Percentiles rank a stretch among this genome's conserved stretches.
Evolutionary conservation across 2,888 invertebrate species (phyloP).

Genomic region (Chrysolina haemoptera): DNA sequence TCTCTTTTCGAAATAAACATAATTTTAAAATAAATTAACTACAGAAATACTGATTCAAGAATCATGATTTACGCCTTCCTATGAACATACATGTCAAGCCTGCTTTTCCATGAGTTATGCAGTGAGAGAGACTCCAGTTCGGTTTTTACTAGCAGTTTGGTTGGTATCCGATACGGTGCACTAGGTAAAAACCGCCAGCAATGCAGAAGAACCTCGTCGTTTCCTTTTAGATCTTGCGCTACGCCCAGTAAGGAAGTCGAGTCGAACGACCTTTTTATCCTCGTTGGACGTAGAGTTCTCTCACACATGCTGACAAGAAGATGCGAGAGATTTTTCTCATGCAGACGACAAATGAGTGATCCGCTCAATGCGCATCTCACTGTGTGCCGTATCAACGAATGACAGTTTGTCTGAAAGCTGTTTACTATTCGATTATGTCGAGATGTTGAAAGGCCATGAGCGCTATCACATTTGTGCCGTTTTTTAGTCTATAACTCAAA

Average conservation of each 20-base stretch:
- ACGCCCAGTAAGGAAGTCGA: constrained; percentile 20
- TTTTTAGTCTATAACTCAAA: too few species aligned
- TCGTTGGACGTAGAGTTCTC: constrained; percentile 13
- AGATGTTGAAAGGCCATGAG: too few species aligned
- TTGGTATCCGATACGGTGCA: constrained; percentile 1
- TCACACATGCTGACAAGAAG: constrained; percentile 20
- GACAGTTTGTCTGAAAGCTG: constrained; percentile 9
- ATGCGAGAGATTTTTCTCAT: constrained; percentile 26
- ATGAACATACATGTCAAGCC: neutral
- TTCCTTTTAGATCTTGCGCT: constrained; percentile 18
- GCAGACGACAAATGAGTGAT: constrained; percentile 26
- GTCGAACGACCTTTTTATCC: constrained; percentile 17
- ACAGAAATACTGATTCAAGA: too few species aligned
- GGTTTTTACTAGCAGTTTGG: neutral
- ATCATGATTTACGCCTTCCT: too few species aligned
- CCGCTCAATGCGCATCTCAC: constrained; percentile 7
- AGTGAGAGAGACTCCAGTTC: neutral
- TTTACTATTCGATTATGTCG: neutral
- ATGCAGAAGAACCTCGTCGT: constrained; percentile 9
- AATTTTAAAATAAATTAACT: too few species aligned
- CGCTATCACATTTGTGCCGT: too few species aligned
- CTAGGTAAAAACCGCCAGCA: constrained; percentile 3
- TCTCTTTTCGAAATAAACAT: too few species aligned
- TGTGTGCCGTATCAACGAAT: neutral
- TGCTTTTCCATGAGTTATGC: neutral